Evolutionary conservation across 2,888 invertebrate genomes (phyloP).

Genomic region (Callinectes sapidus): DNA sequence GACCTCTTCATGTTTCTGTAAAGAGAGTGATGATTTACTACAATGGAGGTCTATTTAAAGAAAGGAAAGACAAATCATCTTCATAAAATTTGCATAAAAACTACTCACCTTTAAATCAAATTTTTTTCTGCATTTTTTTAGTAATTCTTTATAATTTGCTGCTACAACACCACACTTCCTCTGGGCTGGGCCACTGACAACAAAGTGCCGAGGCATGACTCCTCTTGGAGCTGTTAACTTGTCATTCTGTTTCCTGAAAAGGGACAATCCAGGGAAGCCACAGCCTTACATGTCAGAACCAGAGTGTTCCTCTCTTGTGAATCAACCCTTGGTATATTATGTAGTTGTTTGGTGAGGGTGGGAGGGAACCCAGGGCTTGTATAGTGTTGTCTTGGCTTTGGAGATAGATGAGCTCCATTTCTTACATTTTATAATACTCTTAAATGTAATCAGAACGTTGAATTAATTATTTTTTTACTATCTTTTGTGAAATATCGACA

Average conservation of each 20-base stretch:
- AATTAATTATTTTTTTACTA: no score
- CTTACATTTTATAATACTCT: no score
- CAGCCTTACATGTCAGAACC: background rate
- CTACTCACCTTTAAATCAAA: background rate
- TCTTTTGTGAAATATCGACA: no score
- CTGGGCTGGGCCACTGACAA: background rate
- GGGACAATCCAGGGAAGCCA: no score
- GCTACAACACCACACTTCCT: constrained; percentile 31
- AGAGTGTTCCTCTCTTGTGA: no score
- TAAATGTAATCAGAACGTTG: no score
- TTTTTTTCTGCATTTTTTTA: constrained; percentile 22
- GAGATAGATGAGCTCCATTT: no score
- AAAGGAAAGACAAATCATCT: background rate
- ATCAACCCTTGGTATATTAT: no score
- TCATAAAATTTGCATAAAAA: background rate
- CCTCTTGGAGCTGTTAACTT: background rate
- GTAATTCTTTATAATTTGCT: background rate
- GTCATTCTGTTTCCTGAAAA: background rate
- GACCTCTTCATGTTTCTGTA: constrained; percentile 53
- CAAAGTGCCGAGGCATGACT: constrained; percentile 27
- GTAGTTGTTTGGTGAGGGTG: no score
- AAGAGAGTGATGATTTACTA: background rate
- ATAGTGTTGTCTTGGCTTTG: no score
- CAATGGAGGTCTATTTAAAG: background rate
- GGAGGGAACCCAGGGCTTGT: no score